Conservation (phyloP, 2,888 invertebrate species). For the Tholera decimalis region DNA sequence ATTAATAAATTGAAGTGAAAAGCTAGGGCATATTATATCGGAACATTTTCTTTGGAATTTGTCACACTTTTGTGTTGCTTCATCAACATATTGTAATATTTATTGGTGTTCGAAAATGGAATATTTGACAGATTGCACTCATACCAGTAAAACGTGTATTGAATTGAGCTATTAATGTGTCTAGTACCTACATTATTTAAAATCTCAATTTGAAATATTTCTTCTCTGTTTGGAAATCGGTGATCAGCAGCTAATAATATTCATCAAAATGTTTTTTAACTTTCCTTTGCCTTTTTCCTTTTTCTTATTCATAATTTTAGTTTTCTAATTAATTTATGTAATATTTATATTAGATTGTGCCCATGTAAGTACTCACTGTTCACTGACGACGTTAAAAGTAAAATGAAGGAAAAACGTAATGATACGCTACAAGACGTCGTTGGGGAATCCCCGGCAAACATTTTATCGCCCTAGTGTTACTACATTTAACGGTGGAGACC, state of each 20-base stretch:
- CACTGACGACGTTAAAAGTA: too few relatives aligned
- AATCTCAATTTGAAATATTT: too few relatives aligned
- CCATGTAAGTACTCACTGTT: too few relatives aligned
- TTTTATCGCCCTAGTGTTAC: neutral
- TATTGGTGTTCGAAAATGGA: neutral
- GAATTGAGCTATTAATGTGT: neutral
- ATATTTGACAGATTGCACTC: neutral
- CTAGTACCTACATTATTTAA: neutral
- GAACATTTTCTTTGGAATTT: conserved; percentile 3
- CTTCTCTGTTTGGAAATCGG: too few relatives aligned
- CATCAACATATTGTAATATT: neutral
- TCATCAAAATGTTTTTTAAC: neutral
- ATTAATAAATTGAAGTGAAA: conserved; percentile 1
- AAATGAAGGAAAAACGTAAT: too few relatives aligned
- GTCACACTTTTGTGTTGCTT: too few relatives aligned
- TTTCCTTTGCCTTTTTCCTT: neutral
- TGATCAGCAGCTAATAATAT: too few relatives aligned
- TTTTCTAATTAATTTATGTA: too few relatives aligned
- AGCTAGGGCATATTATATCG: conserved; percentile 1
- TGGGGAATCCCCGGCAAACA: too few relatives aligned
- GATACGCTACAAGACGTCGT: too few relatives aligned
- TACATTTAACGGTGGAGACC: neutral
- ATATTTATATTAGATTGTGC: too few relatives aligned
- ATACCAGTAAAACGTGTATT: conserved; percentile 3
- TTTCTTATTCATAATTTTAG: too few relatives aligned